phyloP scores from a whole-genome alignment of 2,888 invertebrate genomes.

The Allygus modestus region DNA sequence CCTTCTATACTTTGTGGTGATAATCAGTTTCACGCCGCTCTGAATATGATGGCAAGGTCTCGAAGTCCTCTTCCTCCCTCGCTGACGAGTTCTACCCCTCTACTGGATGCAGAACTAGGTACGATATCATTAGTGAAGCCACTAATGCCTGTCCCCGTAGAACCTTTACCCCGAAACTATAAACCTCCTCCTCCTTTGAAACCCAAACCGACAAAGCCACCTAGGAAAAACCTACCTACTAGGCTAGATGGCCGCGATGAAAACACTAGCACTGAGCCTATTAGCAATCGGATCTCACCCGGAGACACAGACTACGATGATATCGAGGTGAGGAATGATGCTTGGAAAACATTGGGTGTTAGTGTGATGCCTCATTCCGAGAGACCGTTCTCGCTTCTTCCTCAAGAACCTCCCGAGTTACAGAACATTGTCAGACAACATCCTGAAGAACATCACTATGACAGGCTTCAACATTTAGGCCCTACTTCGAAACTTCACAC shows the following conservation, averaged over 20 bases:
- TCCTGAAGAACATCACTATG: constrained; percentile 80
- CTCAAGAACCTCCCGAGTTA: constrained; percentile 1
- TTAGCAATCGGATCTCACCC: neutral
- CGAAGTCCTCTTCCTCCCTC: constrained; percentile 88
- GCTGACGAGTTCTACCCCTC: constrained; percentile 75
- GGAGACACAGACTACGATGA: constrained; percentile 80
- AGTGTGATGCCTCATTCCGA: constrained; percentile 86
- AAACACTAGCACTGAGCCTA: constrained; percentile 33
- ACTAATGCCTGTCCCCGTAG: constrained; percentile 63
- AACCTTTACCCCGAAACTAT: constrained; percentile 54
- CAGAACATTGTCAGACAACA: constrained; percentile 62
- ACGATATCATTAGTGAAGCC: constrained; percentile 67
- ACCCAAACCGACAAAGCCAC: constrained; percentile 80
- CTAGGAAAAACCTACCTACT: constrained; percentile 76
- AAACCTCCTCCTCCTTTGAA: constrained; percentile 78
- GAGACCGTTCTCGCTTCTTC: constrained; percentile 68
- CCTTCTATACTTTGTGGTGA: constrained; percentile 78
- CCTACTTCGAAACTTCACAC: constrained; percentile 83
- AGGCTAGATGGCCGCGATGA: constrained; percentile 10
- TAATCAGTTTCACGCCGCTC: constrained; percentile 84
- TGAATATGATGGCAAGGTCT: constrained; percentile 89
- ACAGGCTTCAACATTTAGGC: constrained; percentile 89
- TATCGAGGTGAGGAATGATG: constrained; percentile 86
- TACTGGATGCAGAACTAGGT: constrained; percentile 75
- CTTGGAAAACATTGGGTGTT: constrained; percentile 89